Conservation (phyloP, 2,113 vertebrate species). For the Arenaria interpres region DNA sequence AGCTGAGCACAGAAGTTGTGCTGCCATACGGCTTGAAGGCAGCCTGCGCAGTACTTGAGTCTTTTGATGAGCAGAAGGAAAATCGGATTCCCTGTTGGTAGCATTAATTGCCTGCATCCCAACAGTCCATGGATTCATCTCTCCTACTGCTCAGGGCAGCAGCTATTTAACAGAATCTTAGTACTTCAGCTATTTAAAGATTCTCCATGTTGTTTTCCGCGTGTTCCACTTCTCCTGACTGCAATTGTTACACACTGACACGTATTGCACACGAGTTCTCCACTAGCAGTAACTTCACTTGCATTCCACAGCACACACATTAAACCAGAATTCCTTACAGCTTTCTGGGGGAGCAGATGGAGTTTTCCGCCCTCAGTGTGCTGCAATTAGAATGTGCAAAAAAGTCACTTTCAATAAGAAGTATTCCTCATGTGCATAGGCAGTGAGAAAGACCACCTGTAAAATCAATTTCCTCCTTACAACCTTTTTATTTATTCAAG, state of each 20-base stretch:
- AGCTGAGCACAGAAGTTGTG: neutral
- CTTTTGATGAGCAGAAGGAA: neutral
- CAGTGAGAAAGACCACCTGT: neutral
- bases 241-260: neutral
- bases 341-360: neutral
- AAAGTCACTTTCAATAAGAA: neutral
- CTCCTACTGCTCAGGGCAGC: neutral
- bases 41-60: neutral
- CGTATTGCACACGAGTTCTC: neutral
- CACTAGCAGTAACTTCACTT: neutral
- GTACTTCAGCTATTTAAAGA: neutral
- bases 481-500: neutral
- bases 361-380: neutral
- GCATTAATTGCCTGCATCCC: neutral
- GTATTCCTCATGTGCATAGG: neutral
- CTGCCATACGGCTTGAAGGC: neutral
- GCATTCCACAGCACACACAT: neutral
- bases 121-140: neutral
- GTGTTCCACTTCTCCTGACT: neutral
- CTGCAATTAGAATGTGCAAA: neutral
- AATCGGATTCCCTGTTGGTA: neutral
- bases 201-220: neutral
- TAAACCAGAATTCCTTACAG: neutral
- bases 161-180: neutral
- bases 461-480: neutral